Percentiles rank a stretch among this genome's conserved stretches.
phyloP scores from a whole-genome alignment of 1,140 invertebrate species.

The Drosophila watanabei region DNA sequence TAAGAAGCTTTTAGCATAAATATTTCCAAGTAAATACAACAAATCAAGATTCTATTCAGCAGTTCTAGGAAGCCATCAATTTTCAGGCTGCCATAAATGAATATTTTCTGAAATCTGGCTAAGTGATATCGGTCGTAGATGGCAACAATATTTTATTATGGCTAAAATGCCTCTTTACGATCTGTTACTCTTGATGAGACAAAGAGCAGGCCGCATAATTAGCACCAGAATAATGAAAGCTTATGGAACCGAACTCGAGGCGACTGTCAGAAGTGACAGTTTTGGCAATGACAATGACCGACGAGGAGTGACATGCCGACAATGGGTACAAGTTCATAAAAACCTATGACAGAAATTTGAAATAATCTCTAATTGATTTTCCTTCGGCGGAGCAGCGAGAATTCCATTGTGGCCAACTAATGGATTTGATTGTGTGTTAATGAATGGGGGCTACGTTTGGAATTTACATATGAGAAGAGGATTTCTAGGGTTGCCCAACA shows the following conservation, averaged over 20 bases:
- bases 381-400: slow-evolving; percentile 30
- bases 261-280: slow-evolving; percentile 68
- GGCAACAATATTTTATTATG: slow-evolving; percentile 32
- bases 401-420: slow-evolving; percentile 65
- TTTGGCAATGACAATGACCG: slow-evolving; percentile 52
- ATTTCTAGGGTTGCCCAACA: slow-evolving; percentile 51
- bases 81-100: slow-evolving; percentile 13
- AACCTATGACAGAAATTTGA: slow-evolving; percentile 74
- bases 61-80: slow-evolving; percentile 14
- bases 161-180: slow-evolving; percentile 50
- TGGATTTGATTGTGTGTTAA: slow-evolving; percentile 84
- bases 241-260: slow-evolving; percentile 60
- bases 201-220: slow-evolving; percentile 66
- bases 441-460: slow-evolving; percentile 58
- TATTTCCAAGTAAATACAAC: background rate
- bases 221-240: slow-evolving; percentile 75
- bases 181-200: slow-evolving; percentile 37
- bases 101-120: slow-evolving; percentile 4
- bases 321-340: slow-evolving; percentile 64
- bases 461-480: slow-evolving; percentile 43
- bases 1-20: slow-evolving; percentile 11
- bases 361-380: slow-evolving; percentile 80
- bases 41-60: slow-evolving; percentile 5
- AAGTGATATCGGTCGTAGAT: slow-evolving; percentile 24
- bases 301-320: slow-evolving; percentile 46